phyloP scores from a whole-genome alignment of 2,797 vertebrate genomes.

The Clarias pachynema region DNA sequence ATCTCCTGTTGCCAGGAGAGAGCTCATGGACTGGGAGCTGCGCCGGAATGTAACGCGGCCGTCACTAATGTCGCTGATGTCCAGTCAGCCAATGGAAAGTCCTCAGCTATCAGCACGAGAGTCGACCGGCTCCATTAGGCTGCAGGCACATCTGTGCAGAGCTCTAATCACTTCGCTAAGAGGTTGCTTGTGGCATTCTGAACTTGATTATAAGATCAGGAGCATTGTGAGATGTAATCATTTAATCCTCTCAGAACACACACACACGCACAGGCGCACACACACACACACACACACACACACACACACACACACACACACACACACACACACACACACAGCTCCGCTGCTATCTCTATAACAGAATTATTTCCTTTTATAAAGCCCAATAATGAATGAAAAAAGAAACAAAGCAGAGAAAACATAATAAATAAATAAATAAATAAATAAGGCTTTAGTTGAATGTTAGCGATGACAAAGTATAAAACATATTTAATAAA shows the following conservation, averaged over 20 bases:
- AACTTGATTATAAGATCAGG: conserved; percentile 83
- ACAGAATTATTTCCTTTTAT: conserved; percentile 56
- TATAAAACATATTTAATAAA: not conserved
- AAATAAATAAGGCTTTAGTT: not conserved
- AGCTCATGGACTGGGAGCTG: conserved; percentile 21
- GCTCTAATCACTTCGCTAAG: conserved; percentile 75
- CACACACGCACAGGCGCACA: conserved; percentile 50
- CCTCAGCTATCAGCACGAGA: conserved; percentile 30
- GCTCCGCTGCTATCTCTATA: conserved; percentile 66
- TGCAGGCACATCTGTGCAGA: conserved; percentile 67
- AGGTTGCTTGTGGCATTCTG: conserved; percentile 76
- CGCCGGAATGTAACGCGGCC: conserved; percentile 40
- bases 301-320: conserved; percentile 63
- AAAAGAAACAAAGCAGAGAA: conserved; percentile 16
- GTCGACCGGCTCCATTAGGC: conserved; percentile 57
- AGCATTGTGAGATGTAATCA: conserved; percentile 77
- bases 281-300: conserved; percentile 66
- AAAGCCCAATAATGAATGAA: conserved; percentile 51
- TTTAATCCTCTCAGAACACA: conserved; percentile 81
- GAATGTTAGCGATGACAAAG: not conserved
- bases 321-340: conserved; percentile 56
- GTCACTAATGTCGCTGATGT: conserved; percentile 17
- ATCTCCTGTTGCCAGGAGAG: conserved; percentile 46
- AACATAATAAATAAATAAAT: not conserved
- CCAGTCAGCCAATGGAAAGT: conserved; percentile 13